Base-by-base conservation (phyloP, 1,140 invertebrate genomes). In the Sesamia nonagrioides region DNA sequence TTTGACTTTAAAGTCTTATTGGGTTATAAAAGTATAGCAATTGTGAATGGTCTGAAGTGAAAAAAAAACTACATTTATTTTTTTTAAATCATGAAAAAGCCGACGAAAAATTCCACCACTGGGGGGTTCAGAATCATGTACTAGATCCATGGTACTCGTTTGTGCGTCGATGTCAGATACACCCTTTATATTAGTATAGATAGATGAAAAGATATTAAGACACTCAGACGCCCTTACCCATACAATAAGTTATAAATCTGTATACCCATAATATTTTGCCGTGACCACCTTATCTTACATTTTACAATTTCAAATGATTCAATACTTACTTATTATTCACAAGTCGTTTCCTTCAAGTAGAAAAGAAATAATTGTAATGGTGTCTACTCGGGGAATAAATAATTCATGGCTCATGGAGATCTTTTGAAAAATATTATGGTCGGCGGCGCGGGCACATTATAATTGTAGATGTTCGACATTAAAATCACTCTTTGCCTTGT, bases 311-410 rank as follows among this genome's bases (percentile, higher is more conserved):
- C 76, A 80, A 78, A 79, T 74, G 71, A 21, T 78, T 76, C 45
- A 72, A 56, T 76, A 88, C 84, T 93, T 74, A 88, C 84, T 93
- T 92, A 87, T 88, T 92, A 94, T 93, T 92, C 92, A 90, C 85
- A 79, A 90, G 84, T 88, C 82, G 86, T 91, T 92, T 84, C 85
- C 87, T 86, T 85, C 84, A 81, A 89, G 88, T 91, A 88, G 89
- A 93, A 92, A 93, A 93, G 89, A 90, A 93, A 91, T 93, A 92
- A 92, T 93, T 92, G 89, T 93, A 93, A 93, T 92, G 90, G 88
- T 91, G 92, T 90, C 90, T 91, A 91, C 87, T 87, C 86, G 86
- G 87, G 88, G 77, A 87, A 92, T 94, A 93, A 91, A 94, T 94
- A 93, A 94, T 94, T 93, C 91, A 94, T 93, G 83, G 88, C 93